Conservation (phyloP, 2,113 vertebrate species). For the Tragulus kanchil region DNA sequence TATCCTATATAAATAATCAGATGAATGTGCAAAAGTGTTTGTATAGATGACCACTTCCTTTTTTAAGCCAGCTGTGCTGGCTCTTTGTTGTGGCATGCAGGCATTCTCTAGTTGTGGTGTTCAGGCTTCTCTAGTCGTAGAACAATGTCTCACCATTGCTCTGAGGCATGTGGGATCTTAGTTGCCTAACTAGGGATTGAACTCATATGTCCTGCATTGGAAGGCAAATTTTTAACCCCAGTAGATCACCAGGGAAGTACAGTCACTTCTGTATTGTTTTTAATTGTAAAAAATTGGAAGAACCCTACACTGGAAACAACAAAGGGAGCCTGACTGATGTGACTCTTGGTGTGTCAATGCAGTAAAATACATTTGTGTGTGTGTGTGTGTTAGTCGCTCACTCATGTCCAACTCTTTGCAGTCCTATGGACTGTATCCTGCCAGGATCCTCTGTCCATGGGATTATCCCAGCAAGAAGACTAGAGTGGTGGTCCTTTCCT, state of each 20-base stretch:
- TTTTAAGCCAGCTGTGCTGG: background rate
- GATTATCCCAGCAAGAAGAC: background rate
- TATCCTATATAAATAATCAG: background rate
- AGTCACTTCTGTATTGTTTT: background rate
- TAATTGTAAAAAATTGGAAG: background rate
- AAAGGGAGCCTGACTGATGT: background rate
- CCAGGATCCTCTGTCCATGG: background rate
- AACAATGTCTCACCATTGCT: background rate
- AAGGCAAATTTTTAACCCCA: background rate
- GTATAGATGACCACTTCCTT: background rate
- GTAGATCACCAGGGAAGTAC: background rate
- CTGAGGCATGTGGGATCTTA: background rate
- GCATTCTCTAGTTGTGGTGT: background rate
- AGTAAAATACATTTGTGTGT: background rate
- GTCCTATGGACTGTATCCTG: background rate
- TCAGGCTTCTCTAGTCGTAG: background rate
- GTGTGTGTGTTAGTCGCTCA: background rate
- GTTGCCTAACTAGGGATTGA: background rate
- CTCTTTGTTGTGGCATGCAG: rapidly evolving
- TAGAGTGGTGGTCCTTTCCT: background rate
- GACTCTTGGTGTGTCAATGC: background rate
- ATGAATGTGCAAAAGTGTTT: background rate
- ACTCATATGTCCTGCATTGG: background rate
- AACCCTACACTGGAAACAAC: background rate
- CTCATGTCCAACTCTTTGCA: background rate